Evolutionary conservation across 2,888 invertebrate species (phyloP), one percentile per base, ranked within the genome.

Genomic region (Sinodicranocentrus sp.): DNA sequence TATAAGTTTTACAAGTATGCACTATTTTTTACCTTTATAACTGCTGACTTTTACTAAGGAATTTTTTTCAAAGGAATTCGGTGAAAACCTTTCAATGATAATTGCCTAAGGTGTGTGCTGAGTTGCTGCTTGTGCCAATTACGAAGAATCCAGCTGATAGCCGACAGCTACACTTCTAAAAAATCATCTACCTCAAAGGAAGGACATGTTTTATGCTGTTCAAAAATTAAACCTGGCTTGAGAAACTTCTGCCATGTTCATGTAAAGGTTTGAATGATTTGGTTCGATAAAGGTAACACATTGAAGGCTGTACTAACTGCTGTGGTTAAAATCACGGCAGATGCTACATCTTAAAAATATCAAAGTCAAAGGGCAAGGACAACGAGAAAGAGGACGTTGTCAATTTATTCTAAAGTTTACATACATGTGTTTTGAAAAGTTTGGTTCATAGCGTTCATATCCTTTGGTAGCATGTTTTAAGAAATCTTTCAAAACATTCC

Each of bases 331-430:
- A 17, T 28, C 25, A 52, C 76, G 43, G 52, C 76, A 67, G 67
- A 33, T 68, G 68, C 68, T 44, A 1, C 25, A 25, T 13, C 76
- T 76, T 65, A 67, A 76, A 54, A 43, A 57, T 59, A 86, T 63
- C 33, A 68, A 28, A 85, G 86, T 85, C 83, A 87, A 85, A 84
- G 86, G 85, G 84, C 87, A 88, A 85, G 84, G 88, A 79, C 85
- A 86, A 44, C 80, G 75, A 80, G 78, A 78, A 82, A 84, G 77
- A 78, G 82, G 77, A 84, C 79, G 76, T 77, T 80, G 80, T n/a
- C n/a, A n/a, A n/a, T n/a, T n/a, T n/a, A n/a, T n/a, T n/a, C n/a
- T n/a, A n/a, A n/a, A n/a, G n/a, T n/a, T n/a, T n/a, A n/a, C n/a
- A n/a, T n/a, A n/a, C n/a, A n/a, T n/a, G n/a, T n/a, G n/a, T n/a